These are phyloP conservation scores for Cydia pomonella DNA, from an alignment of 1,140 invertebrate species.

Conservation along the genomic window DNA sequence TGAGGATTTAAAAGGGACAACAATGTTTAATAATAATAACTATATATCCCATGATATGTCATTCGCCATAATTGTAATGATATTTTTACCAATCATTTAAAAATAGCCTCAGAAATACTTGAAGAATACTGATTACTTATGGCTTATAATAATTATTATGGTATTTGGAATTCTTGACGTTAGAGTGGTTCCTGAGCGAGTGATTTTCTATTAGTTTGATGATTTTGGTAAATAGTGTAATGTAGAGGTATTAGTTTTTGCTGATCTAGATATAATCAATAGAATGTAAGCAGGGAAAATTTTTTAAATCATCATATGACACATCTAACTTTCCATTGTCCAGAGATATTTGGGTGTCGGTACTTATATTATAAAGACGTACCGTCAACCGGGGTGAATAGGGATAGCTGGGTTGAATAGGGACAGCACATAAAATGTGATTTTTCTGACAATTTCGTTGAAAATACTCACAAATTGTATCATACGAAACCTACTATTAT, in stretches of 20 bases:
- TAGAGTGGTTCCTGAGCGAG: not conserved
- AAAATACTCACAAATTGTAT: too few relatives aligned
- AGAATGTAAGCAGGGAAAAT: slow-evolving; percentile 54
- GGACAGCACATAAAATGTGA: too few relatives aligned
- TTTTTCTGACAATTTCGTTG: too few relatives aligned
- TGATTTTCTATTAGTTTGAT: not conserved
- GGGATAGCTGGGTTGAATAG: too few relatives aligned
- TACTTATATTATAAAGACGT: not conserved
- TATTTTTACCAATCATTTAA: not conserved
- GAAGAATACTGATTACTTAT: too few relatives aligned
- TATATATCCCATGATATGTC: too few relatives aligned
- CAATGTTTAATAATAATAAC: too few relatives aligned
- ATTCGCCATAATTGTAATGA: not conserved
- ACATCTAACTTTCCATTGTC: slow-evolving; percentile 22
- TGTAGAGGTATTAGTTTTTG: slow-evolving; percentile 50
- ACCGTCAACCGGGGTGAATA: too few relatives aligned
- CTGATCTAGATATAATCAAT: slow-evolving; percentile 51
- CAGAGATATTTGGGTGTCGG: not conserved
- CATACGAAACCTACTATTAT: too few relatives aligned
- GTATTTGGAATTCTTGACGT: not conserved
- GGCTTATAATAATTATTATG: not conserved
- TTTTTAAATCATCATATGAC: slow-evolving; percentile 34
- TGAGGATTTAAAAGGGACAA: too few relatives aligned
- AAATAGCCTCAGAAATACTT: not conserved
- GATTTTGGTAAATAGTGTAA: slow-evolving; percentile 35